These are phyloP conservation scores for Poeciliopsis prolifica DNA, from an alignment of 2,113 vertebrate genomes.

Conservation along the genomic window DNA sequence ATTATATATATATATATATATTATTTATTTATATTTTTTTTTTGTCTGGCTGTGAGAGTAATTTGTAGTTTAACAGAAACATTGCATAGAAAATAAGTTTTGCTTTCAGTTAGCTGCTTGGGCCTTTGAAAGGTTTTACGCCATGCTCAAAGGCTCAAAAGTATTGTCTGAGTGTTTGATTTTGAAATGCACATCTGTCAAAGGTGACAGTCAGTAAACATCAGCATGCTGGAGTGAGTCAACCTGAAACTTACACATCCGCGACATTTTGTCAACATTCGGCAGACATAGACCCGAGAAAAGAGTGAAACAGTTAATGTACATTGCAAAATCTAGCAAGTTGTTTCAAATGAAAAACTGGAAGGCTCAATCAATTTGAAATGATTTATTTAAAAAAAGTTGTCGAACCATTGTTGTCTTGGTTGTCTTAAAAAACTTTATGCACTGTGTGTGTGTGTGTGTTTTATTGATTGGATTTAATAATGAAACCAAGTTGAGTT, in stretches of 20 bases:
- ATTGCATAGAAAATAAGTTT: slow-evolving; percentile 28
- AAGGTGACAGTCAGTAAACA: slow-evolving; percentile 50
- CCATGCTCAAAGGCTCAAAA: slow-evolving; percentile 28
- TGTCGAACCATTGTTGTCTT: no score
- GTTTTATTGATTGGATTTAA: no score
- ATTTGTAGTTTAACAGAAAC: slow-evolving; percentile 22
- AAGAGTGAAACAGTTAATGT: slow-evolving; percentile 3
- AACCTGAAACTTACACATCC: slow-evolving; percentile 39
- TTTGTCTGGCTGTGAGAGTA: slow-evolving; percentile 25
- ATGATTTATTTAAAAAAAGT: no score
- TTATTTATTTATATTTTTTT: no score
- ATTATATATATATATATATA: no score
- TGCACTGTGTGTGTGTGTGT: no score
- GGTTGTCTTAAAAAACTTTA: no score
- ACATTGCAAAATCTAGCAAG: background rate
- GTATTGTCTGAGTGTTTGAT: slow-evolving; percentile 20
- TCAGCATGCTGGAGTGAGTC: slow-evolving; percentile 37
- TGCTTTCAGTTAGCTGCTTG: slow-evolving; percentile 29
- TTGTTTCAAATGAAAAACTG: background rate
- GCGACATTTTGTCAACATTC: slow-evolving; percentile 10
- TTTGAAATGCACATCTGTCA: slow-evolving; percentile 62
- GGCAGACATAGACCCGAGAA: background rate
- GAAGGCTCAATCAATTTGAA: no score
- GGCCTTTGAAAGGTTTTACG: slow-evolving; percentile 23
- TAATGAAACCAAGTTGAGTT: no score